Percentiles rank a stretch among this genome's conserved stretches.
Conservation (phyloP, 2,888 invertebrate species). For the Lissocephala sabroskyi region DNA sequence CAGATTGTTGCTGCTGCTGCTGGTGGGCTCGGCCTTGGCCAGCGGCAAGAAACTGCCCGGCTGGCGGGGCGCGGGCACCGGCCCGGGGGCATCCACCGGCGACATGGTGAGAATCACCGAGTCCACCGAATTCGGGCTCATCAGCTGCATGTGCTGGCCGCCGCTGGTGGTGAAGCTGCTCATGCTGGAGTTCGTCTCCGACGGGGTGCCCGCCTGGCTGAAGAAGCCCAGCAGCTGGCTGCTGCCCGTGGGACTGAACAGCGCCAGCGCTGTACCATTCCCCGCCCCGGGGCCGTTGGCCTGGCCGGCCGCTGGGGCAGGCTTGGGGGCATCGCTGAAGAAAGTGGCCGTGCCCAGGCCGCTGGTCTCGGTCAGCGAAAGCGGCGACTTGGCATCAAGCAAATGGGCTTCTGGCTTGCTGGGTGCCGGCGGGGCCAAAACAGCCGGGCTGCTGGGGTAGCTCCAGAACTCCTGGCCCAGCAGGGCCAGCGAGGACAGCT, state of each 20-base stretch:
- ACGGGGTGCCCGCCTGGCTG: constrained; percentile 74
- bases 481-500: constrained; percentile 90
- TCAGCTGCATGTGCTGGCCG: constrained; percentile 68
- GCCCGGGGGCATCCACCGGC: constrained; percentile 74
- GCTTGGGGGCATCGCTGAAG: constrained; percentile 53
- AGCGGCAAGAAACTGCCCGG: constrained; percentile 1
- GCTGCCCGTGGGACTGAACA: constrained; percentile 67
- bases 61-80: constrained; percentile 2
- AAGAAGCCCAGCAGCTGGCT: constrained; percentile 60
- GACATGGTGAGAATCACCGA: constrained; percentile 85
- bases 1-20: constrained; percentile 67
- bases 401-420: constrained; percentile 10
- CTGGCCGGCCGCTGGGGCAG: constrained; percentile 8
- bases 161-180: constrained; percentile 81
- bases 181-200: constrained; percentile 81
- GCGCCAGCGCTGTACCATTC: constrained; percentile 59
- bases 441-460: constrained; percentile 75
- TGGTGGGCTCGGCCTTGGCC: background rate
- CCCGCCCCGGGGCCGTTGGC: constrained; percentile 24
- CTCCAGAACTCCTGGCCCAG: constrained; percentile 92
- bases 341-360: constrained; percentile 71
- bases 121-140: constrained; percentile 76
- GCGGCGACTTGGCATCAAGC: constrained; percentile 70
- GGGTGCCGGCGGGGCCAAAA: constrained; percentile 34
- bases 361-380: constrained; percentile 72